Evolutionary conservation across 2,113 vertebrate species (phyloP).

Genomic region (Anthoscopus minutus): DNA sequence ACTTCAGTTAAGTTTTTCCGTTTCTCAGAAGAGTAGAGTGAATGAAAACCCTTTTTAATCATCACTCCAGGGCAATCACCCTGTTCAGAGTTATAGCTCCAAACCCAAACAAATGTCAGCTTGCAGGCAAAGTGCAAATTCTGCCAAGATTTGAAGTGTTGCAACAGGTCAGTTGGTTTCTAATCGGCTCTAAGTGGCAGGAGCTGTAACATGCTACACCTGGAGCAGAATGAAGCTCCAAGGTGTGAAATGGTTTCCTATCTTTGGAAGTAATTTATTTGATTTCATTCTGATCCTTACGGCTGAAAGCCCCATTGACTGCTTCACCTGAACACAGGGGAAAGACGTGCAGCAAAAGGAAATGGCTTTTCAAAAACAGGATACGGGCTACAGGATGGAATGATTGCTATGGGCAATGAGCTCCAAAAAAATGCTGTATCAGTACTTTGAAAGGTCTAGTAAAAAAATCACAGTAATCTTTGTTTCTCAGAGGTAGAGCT

Average conservation of each 20-base stretch:
- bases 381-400: background rate
- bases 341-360: background rate
- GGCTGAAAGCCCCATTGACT: slow-evolving; percentile 1
- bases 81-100: background rate
- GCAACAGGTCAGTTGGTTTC: background rate
- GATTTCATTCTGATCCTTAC: slow-evolving; percentile 17
- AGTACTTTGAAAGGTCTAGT: background rate
- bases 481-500: background rate
- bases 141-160: background rate
- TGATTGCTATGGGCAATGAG: background rate
- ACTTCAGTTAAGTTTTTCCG: background rate
- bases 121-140: slow-evolving; percentile 6
- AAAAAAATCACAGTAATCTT: background rate
- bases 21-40: background rate
- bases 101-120: background rate
- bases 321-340: background rate
- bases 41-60: background rate
- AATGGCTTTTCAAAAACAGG: slow-evolving; percentile 28
- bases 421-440: background rate
- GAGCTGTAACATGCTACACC: background rate
- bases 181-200: background rate
- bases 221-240: background rate
- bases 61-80: background rate
- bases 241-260: slow-evolving; percentile 44
- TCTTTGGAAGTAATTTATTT: slow-evolving; percentile 37